Base-by-base conservation (phyloP, 2,888 invertebrate species). In the Idaea aversata region DNA sequence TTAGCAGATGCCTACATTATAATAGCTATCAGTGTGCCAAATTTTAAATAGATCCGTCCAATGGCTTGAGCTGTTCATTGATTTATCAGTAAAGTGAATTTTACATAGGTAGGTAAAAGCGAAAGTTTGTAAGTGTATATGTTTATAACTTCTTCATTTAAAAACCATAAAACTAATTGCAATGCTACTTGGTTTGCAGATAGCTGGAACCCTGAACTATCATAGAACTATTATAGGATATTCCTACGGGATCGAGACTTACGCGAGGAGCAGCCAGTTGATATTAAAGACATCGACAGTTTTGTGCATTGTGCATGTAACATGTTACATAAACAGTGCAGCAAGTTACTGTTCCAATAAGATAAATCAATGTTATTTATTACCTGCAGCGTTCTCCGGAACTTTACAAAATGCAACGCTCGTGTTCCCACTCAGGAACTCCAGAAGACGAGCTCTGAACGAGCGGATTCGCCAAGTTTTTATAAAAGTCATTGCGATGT, bases 401-500 rank as follows among this genome's bases (percentile, higher is more conserved):
- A 94, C 91, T 81, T 94, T 93, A 75, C 94, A 95, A 74, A 95
- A 95, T 1, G 94, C 94, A 59, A 95, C 93, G 84, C 94, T 94
- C 6, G 94, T 92, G 66, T 94, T 94, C 63, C 94, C 94, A 64
- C 87, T 91, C 62, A 95, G 81, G 74, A 94, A 94, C 76, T 94
- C 94, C 57, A 94, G 93, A 62, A 97, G 93, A 77, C 96, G 95
- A 77, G 94, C 94, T 79, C 95, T 94, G 70, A 97, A 94, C 35
- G 95, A 94, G 63, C 95, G 94, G 71, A 97, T 94, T 65, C 96
- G 94, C 96, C 96, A 96, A 82, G 96, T 95, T 88, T 97, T 97
- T 75, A 97, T 90, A 86, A 96, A 95, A 70, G 97, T 97, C 80
- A 97, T 96, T 81, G 97, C 95, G 91, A 96, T 95, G 86, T 97